Evolutionary conservation across 2,113 vertebrate species (phyloP), one percentile per base, ranked within the genome.

Genomic region (Rhagologus leucostigma): DNA sequence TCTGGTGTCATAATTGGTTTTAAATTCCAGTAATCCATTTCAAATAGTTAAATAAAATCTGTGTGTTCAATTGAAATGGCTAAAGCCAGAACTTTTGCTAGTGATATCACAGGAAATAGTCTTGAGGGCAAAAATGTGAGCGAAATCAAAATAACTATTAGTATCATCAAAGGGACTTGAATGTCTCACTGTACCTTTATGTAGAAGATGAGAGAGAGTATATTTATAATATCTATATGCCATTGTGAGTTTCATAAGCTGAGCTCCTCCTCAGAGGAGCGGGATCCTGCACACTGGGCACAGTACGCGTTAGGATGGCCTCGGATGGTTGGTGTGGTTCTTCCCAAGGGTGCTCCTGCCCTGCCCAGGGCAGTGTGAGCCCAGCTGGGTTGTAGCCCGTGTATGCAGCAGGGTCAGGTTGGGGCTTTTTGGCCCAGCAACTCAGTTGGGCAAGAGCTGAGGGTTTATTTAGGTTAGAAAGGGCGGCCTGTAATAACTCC

Each of bases 1-100:
- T 97, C 96, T 98, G 93, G 97, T 96, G 93, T 97, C 96, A 95
- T 96, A 97, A 97, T 97, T 97, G 97, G 87, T 96, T 98, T 98
- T 97, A 98, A 96, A 98, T 97, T 97, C 97, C 97, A 92, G 90
- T 96, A 97, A 97, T 97, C 95, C 96, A 96, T 97, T 97, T 91
- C 85, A 96, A 96, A 97, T 94, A 93, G 95, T 96, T 97, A 95
- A 97, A 97, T 97, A 96, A 97, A 96, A 96, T 97, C 83, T 87
- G 73, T 90, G 76, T 53, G 96, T 84, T 97, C 96, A 93, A 13
- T 88, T 91, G 96, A 96, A 97, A 97, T 96, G 96, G 97, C 96
- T 96, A 68, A 93, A 97, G 96, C 93, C 96, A 96, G 96, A 96
- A 97, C 95, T 97, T 97, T 94, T 2, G 57, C 92, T 97, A 88